Base-by-base conservation (phyloP, 2,888 invertebrate species). In the Bibio marci region DNA sequence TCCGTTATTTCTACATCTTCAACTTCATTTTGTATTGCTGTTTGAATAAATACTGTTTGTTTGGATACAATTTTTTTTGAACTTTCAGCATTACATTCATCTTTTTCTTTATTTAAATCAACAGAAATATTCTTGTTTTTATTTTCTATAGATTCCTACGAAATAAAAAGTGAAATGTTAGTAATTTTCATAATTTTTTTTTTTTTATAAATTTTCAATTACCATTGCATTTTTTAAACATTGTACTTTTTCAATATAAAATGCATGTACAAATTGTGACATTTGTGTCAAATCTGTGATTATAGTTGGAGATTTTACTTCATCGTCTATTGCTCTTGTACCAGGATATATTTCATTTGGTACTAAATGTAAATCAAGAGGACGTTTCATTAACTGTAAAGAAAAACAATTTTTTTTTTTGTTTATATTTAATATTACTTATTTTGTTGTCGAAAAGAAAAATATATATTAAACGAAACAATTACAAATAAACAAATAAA, bases 181-280 rank as follows among this genome's bases (percentile, higher is more conserved):
- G n/a, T n/a, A n/a, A n/a, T n/a, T n/a, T n/a, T n/a, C n/a, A n/a
- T n/a, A n/a, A n/a, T n/a, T n/a, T n/a, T n/a, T n/a, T n/a, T n/a
- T n/a, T n/a, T n/a, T n/a, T n/a, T n/a, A n/a, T n/a, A n/a, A n/a
- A n/a, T n/a, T n/a, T n/a, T n/a, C n/a, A 33, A 4, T 35, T 19
- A 25, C 37, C 15, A 49, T 44, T 38, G 57, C 37, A 18, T 58
- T 57, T 45, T 76, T 75, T 49, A 78, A 58, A 30, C 66, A 65
- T 41, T 76, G 72, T 38, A 87, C 74, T 52, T 77, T 74, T 38
- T 76, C 70, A 54, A 82, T 72, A 58, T 97, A 97, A 64, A 88
- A 77, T 52, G 91, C 81, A 61, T 86, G 92, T 1, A 97, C 95
- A 63, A 86, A 91, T 54, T 86, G 77, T 1, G 91, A 88, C 85